Base-by-base conservation (phyloP, 2,797 vertebrate genomes). In the Eurystomus glaucurus region DNA sequence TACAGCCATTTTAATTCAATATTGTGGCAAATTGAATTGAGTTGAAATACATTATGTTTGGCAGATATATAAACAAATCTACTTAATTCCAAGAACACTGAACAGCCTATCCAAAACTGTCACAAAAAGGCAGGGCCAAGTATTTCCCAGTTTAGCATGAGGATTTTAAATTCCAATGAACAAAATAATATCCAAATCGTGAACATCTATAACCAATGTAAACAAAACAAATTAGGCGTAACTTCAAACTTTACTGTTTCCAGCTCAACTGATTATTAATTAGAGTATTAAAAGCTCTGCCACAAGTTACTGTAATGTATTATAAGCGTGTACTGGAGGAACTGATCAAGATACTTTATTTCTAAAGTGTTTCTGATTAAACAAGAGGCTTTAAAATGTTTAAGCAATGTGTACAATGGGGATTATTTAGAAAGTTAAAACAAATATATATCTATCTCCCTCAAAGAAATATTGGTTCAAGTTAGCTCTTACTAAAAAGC, bases 401-500 rank as follows among this genome's bases (percentile, higher is more conserved):
- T 77, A 89, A 87, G 39, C 31, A 79, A 60, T 18, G 11, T 43
- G 6, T 65, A 60, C 6, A 92, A 61, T 14, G 12, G 39, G 7
- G 76, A 89, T 74, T 90, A 75, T 65, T 92, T 83, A 68, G 68
- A 82, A 88, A 90, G 19, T 55, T 80, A 68, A 90, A 76, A 60
- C 22, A 37, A 37, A 72, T 45, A 37, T 4, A 17, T 62, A 39
- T 61, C 33, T 16, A 58, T 43, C 1, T 62, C n/a, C 68, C 60
- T 90, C 75, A 92, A 52, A 66, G 61, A 97, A 98, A 95, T 58
- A 94, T 52, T 72, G 61, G 71, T 86, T 96, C 91, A 94, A 94
- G 46, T 83, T 96, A 91, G 92, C 75, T 96, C 76, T 94, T 97
- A 96, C 92, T 83, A 94, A 78, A 97, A 88, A 66, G 28, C n/a